A percentile compares a stretch with the other conserved stretches of the same genome.
These are phyloP conservation scores for Pseudorectes ferrugineus DNA, from an alignment of 2,113 vertebrate genomes.

Conservation along the genomic window DNA sequence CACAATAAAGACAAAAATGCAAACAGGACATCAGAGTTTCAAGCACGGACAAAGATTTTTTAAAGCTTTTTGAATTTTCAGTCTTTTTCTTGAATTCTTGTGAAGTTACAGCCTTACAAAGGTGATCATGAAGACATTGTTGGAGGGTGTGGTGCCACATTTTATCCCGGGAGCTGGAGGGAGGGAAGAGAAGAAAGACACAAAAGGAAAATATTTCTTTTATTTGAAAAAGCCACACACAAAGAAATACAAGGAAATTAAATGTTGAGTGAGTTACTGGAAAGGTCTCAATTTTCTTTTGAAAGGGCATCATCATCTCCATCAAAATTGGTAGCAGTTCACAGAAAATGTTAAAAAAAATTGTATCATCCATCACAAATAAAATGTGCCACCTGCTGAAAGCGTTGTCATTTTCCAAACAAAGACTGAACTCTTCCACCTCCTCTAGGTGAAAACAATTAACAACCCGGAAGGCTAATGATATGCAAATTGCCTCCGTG, in stretches of 20 bases:
- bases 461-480: constrained; percentile 51
- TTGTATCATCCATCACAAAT: not conserved
- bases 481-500: constrained; percentile 58
- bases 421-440: constrained; percentile 47
- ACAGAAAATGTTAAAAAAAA: not conserved
- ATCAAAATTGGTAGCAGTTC: not conserved
- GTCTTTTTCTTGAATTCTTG: not conserved
- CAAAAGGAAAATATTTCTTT: not conserved
- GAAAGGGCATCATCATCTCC: constrained; percentile 17
- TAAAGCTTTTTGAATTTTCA: not conserved
- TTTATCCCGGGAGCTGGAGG: not conserved
- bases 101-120: not conserved
- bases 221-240: not conserved
- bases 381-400: not conserved
- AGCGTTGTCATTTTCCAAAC: constrained; percentile 43
- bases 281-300: constrained; percentile 44
- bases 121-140: not conserved
- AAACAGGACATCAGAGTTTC: not conserved
- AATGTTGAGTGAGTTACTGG: not conserved
- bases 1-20: not conserved
- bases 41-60: not conserved
- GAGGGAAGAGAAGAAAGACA: not conserved
- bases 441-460: constrained; percentile 60
- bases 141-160: not conserved
- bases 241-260: not conserved